Conservation (phyloP, 2,888 invertebrate species). For the Dynastes grantii region DNA sequence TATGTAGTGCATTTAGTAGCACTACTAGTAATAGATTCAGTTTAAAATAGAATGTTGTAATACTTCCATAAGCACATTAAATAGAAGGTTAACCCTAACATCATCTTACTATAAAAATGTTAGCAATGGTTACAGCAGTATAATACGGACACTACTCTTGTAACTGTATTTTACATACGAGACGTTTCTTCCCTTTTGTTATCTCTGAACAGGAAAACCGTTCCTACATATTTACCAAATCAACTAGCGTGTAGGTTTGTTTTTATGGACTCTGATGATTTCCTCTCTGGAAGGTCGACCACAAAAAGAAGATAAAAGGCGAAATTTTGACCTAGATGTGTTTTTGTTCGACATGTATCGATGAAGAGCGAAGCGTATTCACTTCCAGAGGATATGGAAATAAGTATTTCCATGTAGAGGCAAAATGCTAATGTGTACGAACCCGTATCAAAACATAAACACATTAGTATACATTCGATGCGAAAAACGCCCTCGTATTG, state of each 20-base stretch:
- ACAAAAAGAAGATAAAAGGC: constrained; percentile 22
- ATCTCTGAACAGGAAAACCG: not conserved
- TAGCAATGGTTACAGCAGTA: too few relatives aligned
- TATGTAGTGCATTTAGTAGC: too few relatives aligned
- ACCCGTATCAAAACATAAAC: constrained; percentile 11
- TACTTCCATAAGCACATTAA: too few relatives aligned
- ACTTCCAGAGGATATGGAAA: constrained; percentile 20
- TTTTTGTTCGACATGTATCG: constrained; percentile 25
- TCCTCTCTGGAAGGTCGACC: constrained; percentile 20
- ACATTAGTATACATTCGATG: constrained; percentile 1
- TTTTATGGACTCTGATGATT: constrained; percentile 14
- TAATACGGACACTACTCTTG: too few relatives aligned
- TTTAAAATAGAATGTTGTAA: too few relatives aligned
- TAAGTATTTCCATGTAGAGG: constrained; percentile 2
- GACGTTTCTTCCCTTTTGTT: constrained; percentile 6
- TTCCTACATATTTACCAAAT: constrained; percentile 23
- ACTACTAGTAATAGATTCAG: too few relatives aligned
- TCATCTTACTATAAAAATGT: too few relatives aligned
- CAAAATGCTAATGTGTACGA: constrained; percentile 24
- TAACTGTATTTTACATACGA: too few relatives aligned
- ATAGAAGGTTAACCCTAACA: too few relatives aligned
- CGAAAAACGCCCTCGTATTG: not conserved
- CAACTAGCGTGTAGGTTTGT: constrained; percentile 9
- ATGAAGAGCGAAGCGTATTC: constrained; percentile 4
- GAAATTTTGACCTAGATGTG: constrained; percentile 34